phyloP scores from a whole-genome alignment of 2,113 vertebrate species.

The Picathartes gymnocephalus region DNA sequence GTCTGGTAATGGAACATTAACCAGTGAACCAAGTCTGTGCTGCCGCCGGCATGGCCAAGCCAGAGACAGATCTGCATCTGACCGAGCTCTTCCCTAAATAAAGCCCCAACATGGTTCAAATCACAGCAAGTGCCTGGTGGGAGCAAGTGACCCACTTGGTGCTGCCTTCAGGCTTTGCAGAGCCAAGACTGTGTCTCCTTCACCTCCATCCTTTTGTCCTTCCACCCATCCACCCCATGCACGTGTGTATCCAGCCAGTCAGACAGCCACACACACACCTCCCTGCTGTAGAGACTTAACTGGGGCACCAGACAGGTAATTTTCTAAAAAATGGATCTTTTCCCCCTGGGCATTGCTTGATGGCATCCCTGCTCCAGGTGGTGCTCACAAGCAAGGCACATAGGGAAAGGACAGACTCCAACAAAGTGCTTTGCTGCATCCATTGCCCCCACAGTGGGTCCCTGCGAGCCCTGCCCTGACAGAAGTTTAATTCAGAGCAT shows the following conservation, averaged over 20 bases:
- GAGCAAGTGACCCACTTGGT: neutral
- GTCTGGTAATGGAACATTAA: conserved; percentile 61
- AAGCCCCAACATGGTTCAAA: neutral
- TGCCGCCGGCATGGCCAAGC: rapidly evolving
- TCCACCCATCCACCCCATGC: no score
- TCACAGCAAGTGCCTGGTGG: neutral
- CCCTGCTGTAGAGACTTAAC: rapidly evolving
- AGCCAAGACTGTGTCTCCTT: neutral
- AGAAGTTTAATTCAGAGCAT: neutral
- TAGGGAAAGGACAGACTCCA: neutral
- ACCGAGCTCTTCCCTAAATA: neutral
- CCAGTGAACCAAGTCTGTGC: neutral
- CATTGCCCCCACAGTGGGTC: neutral
- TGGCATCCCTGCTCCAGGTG: neutral
- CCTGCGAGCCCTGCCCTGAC: neutral
- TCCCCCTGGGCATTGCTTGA: rapidly evolving
- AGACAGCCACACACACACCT: neutral
- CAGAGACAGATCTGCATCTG: neutral
- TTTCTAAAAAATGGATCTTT: rapidly evolving
- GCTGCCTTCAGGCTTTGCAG: neutral
- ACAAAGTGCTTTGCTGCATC: no score
- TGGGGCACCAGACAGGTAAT: neutral
- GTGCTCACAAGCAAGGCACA: neutral
- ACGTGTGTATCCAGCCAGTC: no score
- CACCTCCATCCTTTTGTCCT: neutral